A percentile compares a stretch with the other conserved stretches of the same genome.
Conservation (phyloP, 2,888 invertebrate genomes). For the Drosophila algonquin region DNA sequence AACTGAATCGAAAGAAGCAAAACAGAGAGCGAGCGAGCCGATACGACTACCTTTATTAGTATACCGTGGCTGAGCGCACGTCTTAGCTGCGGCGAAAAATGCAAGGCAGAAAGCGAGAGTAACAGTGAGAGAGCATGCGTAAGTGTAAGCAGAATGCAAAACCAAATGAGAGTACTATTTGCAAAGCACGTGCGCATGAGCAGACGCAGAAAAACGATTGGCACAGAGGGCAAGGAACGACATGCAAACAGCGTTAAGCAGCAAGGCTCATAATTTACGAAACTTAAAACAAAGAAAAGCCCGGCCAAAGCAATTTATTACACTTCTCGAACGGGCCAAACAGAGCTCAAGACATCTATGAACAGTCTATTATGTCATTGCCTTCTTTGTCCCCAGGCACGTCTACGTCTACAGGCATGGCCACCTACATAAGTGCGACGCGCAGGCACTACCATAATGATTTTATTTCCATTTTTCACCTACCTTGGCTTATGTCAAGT, state of each 20-base stretch:
- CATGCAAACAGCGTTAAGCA: neutral
- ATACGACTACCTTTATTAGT: too few relatives aligned
- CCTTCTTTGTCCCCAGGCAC: conserved; percentile 13
- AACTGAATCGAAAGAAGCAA: too few relatives aligned
- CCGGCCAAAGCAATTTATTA: neutral
- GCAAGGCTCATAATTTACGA: neutral
- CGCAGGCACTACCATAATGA: conserved; percentile 19
- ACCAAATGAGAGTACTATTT: neutral
- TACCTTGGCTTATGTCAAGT: conserved; percentile 65
- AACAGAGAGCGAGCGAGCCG: too few relatives aligned
- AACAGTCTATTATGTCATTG: neutral
- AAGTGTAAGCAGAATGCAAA: neutral
- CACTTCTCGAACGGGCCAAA: neutral
- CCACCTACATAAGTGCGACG: conserved; percentile 4
- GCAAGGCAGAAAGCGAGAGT: neutral
- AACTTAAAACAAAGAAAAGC: neutral
- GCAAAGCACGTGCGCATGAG: neutral
- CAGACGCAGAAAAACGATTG: neutral
- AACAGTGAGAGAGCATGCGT: neutral
- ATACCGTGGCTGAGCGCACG: too few relatives aligned
- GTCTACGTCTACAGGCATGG: conserved; percentile 8
- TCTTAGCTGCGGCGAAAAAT: neutral
- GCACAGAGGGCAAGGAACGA: neutral
- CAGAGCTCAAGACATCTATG: neutral
- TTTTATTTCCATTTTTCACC: conserved; percentile 45